phyloP scores from a whole-genome alignment of 2,797 vertebrate genomes.

The Helarctos malayanus region DNA sequence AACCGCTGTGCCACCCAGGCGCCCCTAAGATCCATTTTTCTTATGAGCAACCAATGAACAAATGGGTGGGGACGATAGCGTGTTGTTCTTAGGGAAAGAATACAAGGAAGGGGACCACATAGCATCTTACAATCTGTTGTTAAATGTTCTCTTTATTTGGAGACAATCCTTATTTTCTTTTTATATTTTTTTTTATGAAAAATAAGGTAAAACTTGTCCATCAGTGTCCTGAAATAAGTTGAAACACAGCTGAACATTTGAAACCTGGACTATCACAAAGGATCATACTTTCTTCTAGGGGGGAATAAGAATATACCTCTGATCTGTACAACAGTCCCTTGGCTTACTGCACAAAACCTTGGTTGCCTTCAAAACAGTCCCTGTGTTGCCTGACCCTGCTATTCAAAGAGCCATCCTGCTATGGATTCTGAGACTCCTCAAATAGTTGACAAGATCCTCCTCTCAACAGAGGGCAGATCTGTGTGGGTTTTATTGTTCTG shows the following conservation, averaged over 20 bases:
- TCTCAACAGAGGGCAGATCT: neutral
- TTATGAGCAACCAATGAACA: neutral
- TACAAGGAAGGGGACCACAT: neutral
- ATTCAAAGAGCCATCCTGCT: neutral
- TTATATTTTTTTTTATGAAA: slow-evolving; percentile 38
- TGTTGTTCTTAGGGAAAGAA: neutral
- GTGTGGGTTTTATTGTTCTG: neutral
- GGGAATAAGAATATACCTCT: neutral
- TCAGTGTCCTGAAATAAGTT: neutral
- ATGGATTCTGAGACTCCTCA: no score
- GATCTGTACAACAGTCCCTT: neutral
- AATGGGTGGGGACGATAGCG: neutral
- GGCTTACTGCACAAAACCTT: neutral
- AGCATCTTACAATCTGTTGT: neutral
- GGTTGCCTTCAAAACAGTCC: neutral
- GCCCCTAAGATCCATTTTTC: neutral
- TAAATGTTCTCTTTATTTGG: neutral
- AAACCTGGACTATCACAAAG: neutral
- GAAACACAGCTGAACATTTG: neutral
- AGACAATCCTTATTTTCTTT: neutral
- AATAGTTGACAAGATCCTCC: neutral
- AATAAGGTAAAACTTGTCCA: neutral
- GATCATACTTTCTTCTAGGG: neutral
- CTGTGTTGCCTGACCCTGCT: neutral
- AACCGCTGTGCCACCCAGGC: no score